Conservation (phyloP, 2,888 invertebrate genomes). For the Carcina quercana region DNA sequence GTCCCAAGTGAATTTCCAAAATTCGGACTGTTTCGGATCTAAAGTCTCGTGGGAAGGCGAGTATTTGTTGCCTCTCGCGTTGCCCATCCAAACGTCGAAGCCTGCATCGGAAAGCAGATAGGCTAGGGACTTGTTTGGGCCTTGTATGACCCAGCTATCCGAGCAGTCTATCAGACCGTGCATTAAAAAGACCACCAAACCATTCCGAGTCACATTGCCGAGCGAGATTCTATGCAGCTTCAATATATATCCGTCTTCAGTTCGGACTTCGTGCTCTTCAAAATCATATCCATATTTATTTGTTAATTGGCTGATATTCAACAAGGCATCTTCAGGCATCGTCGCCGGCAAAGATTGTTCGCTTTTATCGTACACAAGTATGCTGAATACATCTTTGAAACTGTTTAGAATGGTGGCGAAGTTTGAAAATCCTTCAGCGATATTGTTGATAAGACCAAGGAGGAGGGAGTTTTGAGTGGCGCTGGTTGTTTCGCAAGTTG, state of each 20-base stretch:
- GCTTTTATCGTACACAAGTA: conserved; percentile 7
- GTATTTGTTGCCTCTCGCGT: conserved; percentile 86
- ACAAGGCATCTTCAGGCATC: conserved; percentile 30
- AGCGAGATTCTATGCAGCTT: conserved; percentile 40
- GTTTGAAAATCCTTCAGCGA: conserved; percentile 10
- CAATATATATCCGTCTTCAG: conserved; percentile 48
- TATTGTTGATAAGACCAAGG: conserved; percentile 5
- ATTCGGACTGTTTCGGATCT: conserved; percentile 23
- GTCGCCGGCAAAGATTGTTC: conserved; percentile 1
- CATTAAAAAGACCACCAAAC: conserved; percentile 78
- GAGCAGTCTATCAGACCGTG: conserved; percentile 86
- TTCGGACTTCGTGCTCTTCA: conserved; percentile 39
- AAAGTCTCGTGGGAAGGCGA: conserved; percentile 66
- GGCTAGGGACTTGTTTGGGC: conserved; percentile 74
- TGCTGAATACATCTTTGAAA: conserved; percentile 14
- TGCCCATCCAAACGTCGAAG: conserved; percentile 89
- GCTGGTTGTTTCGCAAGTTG: not conserved
- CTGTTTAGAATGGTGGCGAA: conserved; percentile 11
- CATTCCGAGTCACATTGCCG: conserved; percentile 18
- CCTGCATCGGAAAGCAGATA: conserved; percentile 79
- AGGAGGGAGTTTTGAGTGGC: too few relatives aligned
- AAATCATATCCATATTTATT: conserved; percentile 36
- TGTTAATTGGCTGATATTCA: conserved; percentile 35
- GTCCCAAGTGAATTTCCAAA: conserved; percentile 77
- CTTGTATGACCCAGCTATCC: conserved; percentile 81